Evolutionary conservation across 2,888 invertebrate species (phyloP), one percentile per base, ranked within the genome.

Genomic region (Blomia tropicalis): DNA sequence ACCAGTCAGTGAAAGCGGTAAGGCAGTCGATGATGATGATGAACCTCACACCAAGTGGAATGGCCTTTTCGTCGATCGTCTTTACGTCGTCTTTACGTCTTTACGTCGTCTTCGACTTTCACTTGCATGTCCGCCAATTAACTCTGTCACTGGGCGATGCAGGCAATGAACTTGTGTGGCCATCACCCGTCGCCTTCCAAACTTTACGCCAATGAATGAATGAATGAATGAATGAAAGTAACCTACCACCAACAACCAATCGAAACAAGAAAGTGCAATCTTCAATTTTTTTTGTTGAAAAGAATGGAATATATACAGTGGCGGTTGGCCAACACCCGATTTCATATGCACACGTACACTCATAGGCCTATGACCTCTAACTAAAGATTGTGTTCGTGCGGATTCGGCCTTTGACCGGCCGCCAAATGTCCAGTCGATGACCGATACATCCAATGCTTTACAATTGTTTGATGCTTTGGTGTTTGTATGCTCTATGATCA

Each of bases 131-230:
- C 14, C 41, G 41, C 41, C 51, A 47, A 47, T 47, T 47, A 47
- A 47, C 7, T 47, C 51, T 47, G 51, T 47, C 51, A 47, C 51
- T 47, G 51, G 51, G 51, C 51, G 51, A 47, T 47, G 51, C 51
- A 7, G 36, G 7, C 36, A 7, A 17, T 7, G 7, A 7, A 36
- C 17, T 7, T 17, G 7, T 11, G 17, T 36, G 36, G 17, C 36
- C 36, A 36, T 11, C 36, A 11, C 36, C 14, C 11, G n/a, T 14
- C 51, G 27, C 5, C 11, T 14, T 11, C 11, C 7, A 25, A 7
- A 47, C 7, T n/a, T 11, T n/a, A 22, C 7, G 51, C n/a, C 51
- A n/a, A 47, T 47, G 51, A 47, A 7, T n/a, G 51, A 47, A n/a
- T n/a, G n/a, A n/a, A n/a, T n/a, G n/a, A n/a, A n/a, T n/a, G 41